Percentiles rank a stretch among this genome's conserved stretches.
Conservation (phyloP, 37 sponge, comb jelly and placozoan genomes). For the Bolinopsis microptera region DNA sequence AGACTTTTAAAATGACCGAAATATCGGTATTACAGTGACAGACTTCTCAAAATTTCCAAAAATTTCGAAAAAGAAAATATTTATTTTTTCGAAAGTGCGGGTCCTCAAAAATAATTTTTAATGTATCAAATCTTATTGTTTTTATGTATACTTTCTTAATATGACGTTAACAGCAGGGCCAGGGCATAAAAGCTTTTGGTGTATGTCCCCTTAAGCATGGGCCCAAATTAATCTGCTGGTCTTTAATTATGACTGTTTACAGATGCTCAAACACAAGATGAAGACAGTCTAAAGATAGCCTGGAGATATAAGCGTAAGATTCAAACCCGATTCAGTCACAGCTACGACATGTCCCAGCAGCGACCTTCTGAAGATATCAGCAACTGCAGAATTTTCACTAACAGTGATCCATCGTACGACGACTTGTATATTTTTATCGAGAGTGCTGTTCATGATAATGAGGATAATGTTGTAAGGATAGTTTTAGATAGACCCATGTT, state of each 20-base stretch:
- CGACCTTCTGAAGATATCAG: not conserved
- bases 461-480: conserved; percentile 26
- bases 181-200: too few relatives aligned
- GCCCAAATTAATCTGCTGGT: too few relatives aligned
- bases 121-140: too few relatives aligned
- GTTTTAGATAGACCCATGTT: conserved; percentile 31
- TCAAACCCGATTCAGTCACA: conserved; percentile 43
- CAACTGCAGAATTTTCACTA: not conserved
- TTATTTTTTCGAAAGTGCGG: too few relatives aligned
- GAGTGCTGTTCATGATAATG: not conserved
- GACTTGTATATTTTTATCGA: not conserved
- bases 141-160: too few relatives aligned
- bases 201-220: too few relatives aligned
- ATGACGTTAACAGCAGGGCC: too few relatives aligned
- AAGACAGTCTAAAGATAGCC: conserved; percentile 45
- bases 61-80: too few relatives aligned
- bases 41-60: too few relatives aligned
- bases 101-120: too few relatives aligned
- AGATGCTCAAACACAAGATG: not conserved
- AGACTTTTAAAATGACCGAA: too few relatives aligned
- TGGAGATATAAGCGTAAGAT: conserved; percentile 23
- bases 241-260: not conserved
- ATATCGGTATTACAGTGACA: too few relatives aligned
- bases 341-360: conserved; percentile 40
- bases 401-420: not conserved